These are phyloP conservation scores for Ctenicera cuprea DNA, from an alignment of 2,888 invertebrate genomes.

Conservation along the genomic window DNA sequence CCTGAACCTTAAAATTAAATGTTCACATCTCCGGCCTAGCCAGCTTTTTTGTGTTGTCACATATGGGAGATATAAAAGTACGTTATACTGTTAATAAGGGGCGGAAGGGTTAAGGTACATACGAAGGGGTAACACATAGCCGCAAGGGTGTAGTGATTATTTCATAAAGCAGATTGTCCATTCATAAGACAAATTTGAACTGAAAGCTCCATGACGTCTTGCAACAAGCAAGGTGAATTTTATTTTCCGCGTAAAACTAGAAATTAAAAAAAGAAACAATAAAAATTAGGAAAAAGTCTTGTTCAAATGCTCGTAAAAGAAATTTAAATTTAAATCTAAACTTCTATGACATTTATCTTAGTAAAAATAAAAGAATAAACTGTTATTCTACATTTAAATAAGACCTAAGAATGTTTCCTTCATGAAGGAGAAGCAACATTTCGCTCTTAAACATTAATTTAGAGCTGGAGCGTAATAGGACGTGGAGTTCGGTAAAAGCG, in stretches of 20 bases:
- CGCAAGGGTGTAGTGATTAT: constrained; percentile 6
- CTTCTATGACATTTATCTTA: constrained; percentile 31
- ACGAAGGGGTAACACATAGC: constrained; percentile 9
- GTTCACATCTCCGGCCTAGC: constrained; percentile 6
- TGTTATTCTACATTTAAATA: constrained; percentile 37
- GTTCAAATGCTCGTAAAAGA: constrained; percentile 13
- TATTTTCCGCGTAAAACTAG: no score
- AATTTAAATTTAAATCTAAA: constrained; percentile 26
- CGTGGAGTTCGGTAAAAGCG: constrained; percentile 30
- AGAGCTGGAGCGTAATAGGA: constrained; percentile 2
- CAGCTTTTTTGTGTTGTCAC: constrained; percentile 54
- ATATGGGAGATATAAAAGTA: constrained; percentile 57
- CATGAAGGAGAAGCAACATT: constrained; percentile 8
- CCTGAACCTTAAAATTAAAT: constrained; percentile 16
- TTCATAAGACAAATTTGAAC: no score
- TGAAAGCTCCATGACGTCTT: no score
- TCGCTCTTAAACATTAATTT: constrained; percentile 2
- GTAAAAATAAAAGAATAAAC: constrained; percentile 31
- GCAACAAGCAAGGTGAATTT: no score
- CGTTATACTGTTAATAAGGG: constrained; percentile 49
- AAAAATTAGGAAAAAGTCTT: constrained; percentile 11
- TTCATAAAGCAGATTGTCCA: not conserved
- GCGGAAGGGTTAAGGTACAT: constrained; percentile 31
- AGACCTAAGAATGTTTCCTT: not conserved
- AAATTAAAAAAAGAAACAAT: not conserved